phyloP scores from a whole-genome alignment of 2,888 invertebrate genomes.

The Theodoxus fluviatilis region DNA sequence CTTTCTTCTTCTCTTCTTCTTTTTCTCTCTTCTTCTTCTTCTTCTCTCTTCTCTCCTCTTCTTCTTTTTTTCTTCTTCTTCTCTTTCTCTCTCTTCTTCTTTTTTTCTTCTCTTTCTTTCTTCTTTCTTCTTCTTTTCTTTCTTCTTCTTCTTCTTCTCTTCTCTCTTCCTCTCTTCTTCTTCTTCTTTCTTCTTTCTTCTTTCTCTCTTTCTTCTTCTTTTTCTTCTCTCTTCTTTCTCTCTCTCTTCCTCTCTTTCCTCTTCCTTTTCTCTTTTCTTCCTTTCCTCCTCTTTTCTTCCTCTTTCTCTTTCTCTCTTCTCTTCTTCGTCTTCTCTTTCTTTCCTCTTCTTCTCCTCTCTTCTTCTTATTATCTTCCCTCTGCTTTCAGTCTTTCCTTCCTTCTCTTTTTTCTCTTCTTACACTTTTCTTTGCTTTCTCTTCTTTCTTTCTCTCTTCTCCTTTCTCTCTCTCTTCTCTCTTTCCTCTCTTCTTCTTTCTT shows the following conservation, averaged over 20 bases:
- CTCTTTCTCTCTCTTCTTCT: not conserved
- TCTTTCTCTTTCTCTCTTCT: not conserved
- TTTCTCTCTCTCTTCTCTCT: not conserved
- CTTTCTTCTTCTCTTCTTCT: not conserved
- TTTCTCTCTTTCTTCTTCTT: not conserved
- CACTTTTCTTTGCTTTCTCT: not conserved
- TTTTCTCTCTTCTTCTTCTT: not conserved
- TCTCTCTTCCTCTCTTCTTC: not conserved
- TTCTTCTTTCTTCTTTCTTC: not conserved
- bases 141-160: not conserved
- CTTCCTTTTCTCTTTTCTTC: not conserved
- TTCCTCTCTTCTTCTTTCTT: not conserved
- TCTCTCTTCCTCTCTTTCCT: not conserved
- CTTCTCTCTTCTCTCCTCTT: not conserved
- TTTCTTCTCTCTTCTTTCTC: not conserved
- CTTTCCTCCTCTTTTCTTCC: not conserved
- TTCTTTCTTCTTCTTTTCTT: conserved; percentile 19
- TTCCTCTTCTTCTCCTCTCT: not conserved
- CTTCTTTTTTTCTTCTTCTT: not conserved
- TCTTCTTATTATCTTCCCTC: no score
- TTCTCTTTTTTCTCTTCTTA: not conserved
- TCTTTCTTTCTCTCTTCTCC: not conserved
- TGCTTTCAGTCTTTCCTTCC: not conserved
- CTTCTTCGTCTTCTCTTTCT: not conserved
- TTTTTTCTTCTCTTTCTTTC: not conserved